Base-by-base conservation (phyloP, 1,140 invertebrate species). In the Druon quercuslanigerum region DNA sequence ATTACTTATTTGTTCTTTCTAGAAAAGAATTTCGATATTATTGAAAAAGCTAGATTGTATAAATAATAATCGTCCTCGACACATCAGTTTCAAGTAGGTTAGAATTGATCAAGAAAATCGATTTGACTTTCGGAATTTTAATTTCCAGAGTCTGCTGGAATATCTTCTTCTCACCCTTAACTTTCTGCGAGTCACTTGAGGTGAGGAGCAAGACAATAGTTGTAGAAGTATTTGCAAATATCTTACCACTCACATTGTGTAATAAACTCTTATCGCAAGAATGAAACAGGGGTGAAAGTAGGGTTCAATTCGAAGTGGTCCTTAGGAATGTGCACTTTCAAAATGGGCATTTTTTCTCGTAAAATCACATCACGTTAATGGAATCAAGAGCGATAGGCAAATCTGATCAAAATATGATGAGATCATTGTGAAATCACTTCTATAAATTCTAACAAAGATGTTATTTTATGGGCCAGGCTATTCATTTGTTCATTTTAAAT, bases 211-310 rank as follows among this genome's bases (percentile, higher is more conserved):
- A 66, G 57, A 66, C 25, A 66, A 66, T 66, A 66, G 60, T 66
- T 66, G 14, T 66, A 33, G 60, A 33, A 25, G 57, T 33, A 66
- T 66, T 66, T 66, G 60, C 33, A 66, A 66, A 66, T 66, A 66
- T 66, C 25, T 66, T 66, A 66, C 60, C 33, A 66, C 52, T 57
- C 77, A 72, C 77, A 74, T 33, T 76, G 70, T 74, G 80, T 78
- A 81, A 86, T 84, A 85, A 87, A 86, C 78, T 79, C 79, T 84
- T 54, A 70, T 80, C 80, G 75, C 51, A 79, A 83, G 80, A 73
- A 82, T 78, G 76, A 82, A 86, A 82, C 82, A 77, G 79, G 75
- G 20, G 74, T 33, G 14, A 25, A 40, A 66, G n/a, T 40, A 77
- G 76, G 71, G 60, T 51, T 70, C 74, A 71, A 25, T 25, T 20